phyloP scores from a whole-genome alignment of 1,140 invertebrate genomes.

The Steinernema khuongi region DNA sequence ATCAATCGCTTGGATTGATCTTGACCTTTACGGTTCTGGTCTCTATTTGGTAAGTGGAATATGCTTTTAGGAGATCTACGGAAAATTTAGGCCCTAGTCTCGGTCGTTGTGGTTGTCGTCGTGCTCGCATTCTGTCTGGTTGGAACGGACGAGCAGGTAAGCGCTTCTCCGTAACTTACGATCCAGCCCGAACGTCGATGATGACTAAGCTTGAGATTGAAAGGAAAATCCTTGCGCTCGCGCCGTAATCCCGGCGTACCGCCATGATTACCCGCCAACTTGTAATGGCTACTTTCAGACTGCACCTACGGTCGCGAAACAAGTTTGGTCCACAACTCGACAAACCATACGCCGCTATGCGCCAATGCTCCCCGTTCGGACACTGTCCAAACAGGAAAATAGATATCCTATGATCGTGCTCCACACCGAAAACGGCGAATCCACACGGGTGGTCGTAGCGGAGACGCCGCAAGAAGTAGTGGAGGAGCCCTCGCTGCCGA shows the following conservation, averaged over 20 bases:
- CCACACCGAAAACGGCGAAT: conserved; percentile 18
- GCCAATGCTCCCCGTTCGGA: neutral
- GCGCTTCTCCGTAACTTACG: neutral
- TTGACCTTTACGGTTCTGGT: conserved; percentile 28
- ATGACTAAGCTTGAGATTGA: conserved; percentile 16
- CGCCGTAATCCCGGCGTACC: neutral
- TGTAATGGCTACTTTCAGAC: conserved; percentile 29
- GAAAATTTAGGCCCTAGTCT: conserved; percentile 29
- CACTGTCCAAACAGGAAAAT: conserved; percentile 21
- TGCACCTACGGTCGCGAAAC: conserved; percentile 41
- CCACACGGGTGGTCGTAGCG: neutral
- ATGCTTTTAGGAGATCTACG: neutral
- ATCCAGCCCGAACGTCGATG: neutral
- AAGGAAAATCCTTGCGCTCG: neutral
- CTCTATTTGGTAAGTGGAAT: conserved; percentile 32
- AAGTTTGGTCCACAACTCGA: conserved; percentile 41
- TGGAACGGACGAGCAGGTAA: conserved; percentile 40
- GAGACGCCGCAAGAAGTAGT: neutral
- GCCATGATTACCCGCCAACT: neutral
- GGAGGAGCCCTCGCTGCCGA: neutral
- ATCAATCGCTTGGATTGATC: conserved; percentile 11
- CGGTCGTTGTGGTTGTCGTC: conserved; percentile 39
- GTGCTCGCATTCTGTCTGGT: conserved; percentile 40
- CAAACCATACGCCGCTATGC: conserved; percentile 38
- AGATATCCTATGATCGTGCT: conserved; percentile 21